phyloP scores from a whole-genome alignment of 2,113 vertebrate species.

The Azemiops feae region DNA sequence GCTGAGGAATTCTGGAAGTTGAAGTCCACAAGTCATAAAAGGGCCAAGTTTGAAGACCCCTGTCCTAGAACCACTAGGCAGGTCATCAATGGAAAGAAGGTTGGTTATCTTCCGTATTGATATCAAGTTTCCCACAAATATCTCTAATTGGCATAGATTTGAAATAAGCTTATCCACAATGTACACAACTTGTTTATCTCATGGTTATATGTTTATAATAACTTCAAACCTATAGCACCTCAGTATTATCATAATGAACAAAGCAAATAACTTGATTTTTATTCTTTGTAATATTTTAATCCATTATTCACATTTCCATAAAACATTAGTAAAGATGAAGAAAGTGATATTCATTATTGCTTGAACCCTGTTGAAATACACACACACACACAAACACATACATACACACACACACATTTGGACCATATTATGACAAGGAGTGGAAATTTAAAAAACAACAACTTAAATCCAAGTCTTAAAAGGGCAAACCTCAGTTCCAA shows the following conservation, averaged over 20 bases:
- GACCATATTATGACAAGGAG: neutral
- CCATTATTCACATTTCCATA: neutral
- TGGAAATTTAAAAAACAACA: neutral
- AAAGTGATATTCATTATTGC: constrained; percentile 1
- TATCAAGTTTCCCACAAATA: neutral
- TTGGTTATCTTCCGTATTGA: neutral
- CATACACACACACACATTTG: neutral
- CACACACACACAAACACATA: neutral
- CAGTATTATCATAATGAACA: neutral
- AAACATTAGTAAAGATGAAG: neutral
- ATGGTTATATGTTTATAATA: neutral
- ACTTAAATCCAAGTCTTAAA: neutral
- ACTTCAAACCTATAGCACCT: neutral
- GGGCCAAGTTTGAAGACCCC: no score
- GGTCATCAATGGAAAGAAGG: neutral
- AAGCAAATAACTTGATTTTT: neutral
- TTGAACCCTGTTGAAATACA: neutral
- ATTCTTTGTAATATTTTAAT: neutral
- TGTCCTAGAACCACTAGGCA: neutral
- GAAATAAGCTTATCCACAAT: neutral
- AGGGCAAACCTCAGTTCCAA: neutral
- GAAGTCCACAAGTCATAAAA: no score
- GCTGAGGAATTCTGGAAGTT: no score
- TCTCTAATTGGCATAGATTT: neutral
- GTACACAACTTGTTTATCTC: neutral